Evolutionary conservation across 2,888 invertebrate genomes (phyloP).

Genomic region (Cheilosia variabilis): DNA sequence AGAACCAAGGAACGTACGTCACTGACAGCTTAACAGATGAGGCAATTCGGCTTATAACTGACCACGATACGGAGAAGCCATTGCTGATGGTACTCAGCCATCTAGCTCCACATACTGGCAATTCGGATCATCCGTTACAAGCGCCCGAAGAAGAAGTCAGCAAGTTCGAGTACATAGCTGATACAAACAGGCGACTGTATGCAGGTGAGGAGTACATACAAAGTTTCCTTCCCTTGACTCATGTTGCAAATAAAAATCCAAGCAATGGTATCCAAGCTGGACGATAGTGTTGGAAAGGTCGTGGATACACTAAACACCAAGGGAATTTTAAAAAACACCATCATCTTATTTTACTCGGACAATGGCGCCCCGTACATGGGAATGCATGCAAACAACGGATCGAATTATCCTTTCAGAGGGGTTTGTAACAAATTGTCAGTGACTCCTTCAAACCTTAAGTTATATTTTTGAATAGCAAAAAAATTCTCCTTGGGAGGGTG

Average conservation of each 20-base stretch:
- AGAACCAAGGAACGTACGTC: constrained; percentile 86
- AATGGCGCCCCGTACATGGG: constrained; percentile 93
- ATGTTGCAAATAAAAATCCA: constrained; percentile 77
- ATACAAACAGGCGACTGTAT: constrained; percentile 87
- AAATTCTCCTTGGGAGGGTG: constrained; percentile 93
- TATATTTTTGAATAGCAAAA: constrained; percentile 86
- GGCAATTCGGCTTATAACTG: constrained; percentile 86
- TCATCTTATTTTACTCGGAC: constrained; percentile 94
- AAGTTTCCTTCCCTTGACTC: background rate
- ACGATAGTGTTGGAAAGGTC: constrained; percentile 92
- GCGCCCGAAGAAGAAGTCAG: constrained; percentile 89
- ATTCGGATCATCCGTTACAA: constrained; percentile 87
- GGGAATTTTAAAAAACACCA: constrained; percentile 90
- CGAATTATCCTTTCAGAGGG: constrained; percentile 91
- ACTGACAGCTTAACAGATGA: constrained; percentile 89
- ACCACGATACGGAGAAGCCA: constrained; percentile 87
- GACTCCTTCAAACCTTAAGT: too few species aligned
- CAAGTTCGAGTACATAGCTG: constrained; percentile 87
- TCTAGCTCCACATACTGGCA: constrained; percentile 91
- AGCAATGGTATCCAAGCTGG: constrained; percentile 94
- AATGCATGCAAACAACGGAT: constrained; percentile 88
- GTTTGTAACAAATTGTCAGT: constrained; percentile 83
- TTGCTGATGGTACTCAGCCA: constrained; percentile 92
- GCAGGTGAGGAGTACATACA: constrained; percentile 85
- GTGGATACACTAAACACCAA: constrained; percentile 87